Percentiles rank a stretch among this genome's conserved stretches.
Conservation (phyloP, 37 sponge, comb jelly and placozoan species). For the Lycopodina hypogea region DNA sequence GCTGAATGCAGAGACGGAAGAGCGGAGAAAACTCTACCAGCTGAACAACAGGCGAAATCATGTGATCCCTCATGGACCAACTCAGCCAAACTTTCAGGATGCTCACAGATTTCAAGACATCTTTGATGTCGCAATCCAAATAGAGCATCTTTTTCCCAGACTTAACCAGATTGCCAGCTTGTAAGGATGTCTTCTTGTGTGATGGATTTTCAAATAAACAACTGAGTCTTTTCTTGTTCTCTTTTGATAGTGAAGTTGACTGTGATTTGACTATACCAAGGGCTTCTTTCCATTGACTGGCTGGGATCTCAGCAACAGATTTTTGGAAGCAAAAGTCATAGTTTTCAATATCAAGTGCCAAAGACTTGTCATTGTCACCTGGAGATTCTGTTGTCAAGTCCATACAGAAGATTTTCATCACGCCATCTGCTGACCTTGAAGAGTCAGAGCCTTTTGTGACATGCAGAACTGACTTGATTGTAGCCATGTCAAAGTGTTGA, state of each 20-base stretch:
- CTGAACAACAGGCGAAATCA: slow-evolving; percentile 48
- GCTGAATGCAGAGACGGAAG: slow-evolving; percentile 58
- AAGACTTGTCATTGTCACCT: too few relatives aligned
- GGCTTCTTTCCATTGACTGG: slow-evolving; percentile 18
- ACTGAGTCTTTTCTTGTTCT: neutral
- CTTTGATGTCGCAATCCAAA: neutral
- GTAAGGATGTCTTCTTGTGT: neutral
- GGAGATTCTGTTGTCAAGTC: too few relatives aligned
- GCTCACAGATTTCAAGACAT: slow-evolving; percentile 4
- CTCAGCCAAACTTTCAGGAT: slow-evolving; percentile 53
- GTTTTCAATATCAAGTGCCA: too few relatives aligned
- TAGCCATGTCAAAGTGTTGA: too few relatives aligned
- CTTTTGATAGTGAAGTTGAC: neutral
- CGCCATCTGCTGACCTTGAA: neutral
- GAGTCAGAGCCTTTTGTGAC: neutral
- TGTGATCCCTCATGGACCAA: slow-evolving; percentile 15
- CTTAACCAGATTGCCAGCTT: neutral
- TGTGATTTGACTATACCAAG: slow-evolving; percentile 14
- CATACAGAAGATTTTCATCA: too few relatives aligned
- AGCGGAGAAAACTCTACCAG: slow-evolving; percentile 46
- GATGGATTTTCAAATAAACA: neutral
- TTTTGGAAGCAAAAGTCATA: neutral
- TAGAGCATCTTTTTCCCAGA: neutral
- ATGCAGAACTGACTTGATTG: too few relatives aligned
- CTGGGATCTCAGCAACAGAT: neutral